Conservation (phyloP, 2,797 vertebrate genomes). For the Emydoidea blandingii region DNA sequence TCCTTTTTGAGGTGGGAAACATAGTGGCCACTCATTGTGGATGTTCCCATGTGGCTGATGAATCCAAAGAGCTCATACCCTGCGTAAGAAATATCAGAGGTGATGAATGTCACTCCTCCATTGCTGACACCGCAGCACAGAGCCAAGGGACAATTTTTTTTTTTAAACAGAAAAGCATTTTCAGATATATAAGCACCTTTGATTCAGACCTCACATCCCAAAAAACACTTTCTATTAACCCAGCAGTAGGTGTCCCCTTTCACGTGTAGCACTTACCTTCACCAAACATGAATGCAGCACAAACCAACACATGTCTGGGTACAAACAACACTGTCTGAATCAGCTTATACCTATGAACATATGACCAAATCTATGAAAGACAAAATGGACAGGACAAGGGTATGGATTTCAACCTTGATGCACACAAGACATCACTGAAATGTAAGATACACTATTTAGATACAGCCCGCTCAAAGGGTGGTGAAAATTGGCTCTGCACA, state of each 20-base stretch:
- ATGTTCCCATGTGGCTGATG: slow-evolving; percentile 99
- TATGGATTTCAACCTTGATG: background rate
- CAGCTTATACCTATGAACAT: background rate
- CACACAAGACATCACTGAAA: background rate
- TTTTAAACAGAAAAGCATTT: background rate
- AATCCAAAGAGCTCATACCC: slow-evolving; percentile 97
- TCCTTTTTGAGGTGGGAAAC: slow-evolving; percentile 99
- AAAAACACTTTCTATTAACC: slow-evolving; percentile 8
- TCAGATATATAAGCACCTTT: background rate
- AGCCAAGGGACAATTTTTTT: background rate
- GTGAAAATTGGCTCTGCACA: background rate
- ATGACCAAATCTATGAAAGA: background rate
- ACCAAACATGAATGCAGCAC: slow-evolving; percentile 17
- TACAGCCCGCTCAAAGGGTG: background rate
- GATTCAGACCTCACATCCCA: background rate
- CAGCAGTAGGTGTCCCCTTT: background rate
- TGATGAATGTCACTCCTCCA: background rate
- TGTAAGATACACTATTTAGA: background rate
- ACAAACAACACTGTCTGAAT: slow-evolving; percentile 4
- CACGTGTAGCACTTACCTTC: background rate
- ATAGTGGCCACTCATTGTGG: slow-evolving; percentile 99
- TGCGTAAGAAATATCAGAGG: slow-evolving; percentile 73
- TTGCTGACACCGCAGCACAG: background rate
- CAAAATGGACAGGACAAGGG: background rate
- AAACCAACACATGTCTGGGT: background rate